These are phyloP conservation scores for Nixonia krombeini DNA, from an alignment of 1,140 invertebrate species.

Conservation along the genomic window DNA sequence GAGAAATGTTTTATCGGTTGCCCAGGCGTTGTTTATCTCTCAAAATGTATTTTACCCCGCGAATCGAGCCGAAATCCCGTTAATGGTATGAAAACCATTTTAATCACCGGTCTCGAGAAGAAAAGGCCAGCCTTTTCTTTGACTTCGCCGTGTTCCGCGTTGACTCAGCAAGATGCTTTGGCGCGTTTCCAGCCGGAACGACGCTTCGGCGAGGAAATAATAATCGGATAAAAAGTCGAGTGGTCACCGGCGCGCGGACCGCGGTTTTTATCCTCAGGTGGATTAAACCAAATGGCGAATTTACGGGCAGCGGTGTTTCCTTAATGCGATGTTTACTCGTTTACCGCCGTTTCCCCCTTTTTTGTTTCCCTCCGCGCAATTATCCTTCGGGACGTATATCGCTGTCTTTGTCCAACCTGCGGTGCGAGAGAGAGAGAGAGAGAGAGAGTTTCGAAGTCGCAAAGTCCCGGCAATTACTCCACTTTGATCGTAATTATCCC, in stretches of 20 bases:
- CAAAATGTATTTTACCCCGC: not conserved
- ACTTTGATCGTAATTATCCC: conserved; percentile 20
- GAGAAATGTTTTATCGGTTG: too few species aligned
- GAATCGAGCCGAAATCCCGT: conserved; percentile 5
- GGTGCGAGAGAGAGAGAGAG: too few species aligned
- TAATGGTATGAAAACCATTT: conserved; percentile 24
- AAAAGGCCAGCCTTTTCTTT: too few species aligned
- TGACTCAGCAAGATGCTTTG: conserved; percentile 41
- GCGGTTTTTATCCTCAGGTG: conserved; percentile 4
- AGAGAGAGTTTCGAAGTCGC: too few species aligned
- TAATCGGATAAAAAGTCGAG: conserved; percentile 41
- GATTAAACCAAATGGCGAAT: not conserved
- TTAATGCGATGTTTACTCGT: too few species aligned
- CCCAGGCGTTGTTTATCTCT: too few species aligned
- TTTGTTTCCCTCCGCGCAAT: too few species aligned
- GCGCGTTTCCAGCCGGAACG: conserved; percentile 31
- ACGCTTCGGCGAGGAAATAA: conserved; percentile 24
- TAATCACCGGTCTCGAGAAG: conserved; percentile 18
- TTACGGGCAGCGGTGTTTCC: not conserved
- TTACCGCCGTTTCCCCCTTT: too few species aligned
- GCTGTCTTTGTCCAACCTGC: too few species aligned
- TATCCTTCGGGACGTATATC: too few species aligned
- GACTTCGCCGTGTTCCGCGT: conserved; percentile 23
- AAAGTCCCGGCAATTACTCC: too few species aligned
- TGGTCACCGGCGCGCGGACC: conserved; percentile 18